phyloP scores from a whole-genome alignment of 1,140 invertebrate species.

The Drosophila bipectinata region DNA sequence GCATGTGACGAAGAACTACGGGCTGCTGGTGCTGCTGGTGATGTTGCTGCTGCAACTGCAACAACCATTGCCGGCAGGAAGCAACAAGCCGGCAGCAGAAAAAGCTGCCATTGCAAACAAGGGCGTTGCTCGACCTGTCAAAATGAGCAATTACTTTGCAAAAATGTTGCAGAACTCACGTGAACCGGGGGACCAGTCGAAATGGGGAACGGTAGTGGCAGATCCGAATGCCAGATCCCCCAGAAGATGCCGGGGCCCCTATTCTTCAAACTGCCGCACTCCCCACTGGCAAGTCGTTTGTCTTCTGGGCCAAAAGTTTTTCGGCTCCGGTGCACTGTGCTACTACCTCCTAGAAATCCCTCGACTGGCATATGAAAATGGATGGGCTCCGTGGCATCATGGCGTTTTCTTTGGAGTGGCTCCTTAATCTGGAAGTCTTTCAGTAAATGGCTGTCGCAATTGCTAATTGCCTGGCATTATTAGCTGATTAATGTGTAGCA shows the following conservation, averaged over 20 bases:
- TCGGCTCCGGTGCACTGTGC: background rate
- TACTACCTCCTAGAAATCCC: slow-evolving; percentile 21
- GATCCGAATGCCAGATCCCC: background rate
- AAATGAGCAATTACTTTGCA: slow-evolving; percentile 82
- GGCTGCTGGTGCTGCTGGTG: slow-evolving; percentile 29
- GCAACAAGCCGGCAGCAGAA: slow-evolving; percentile 65
- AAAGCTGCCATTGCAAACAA: slow-evolving; percentile 62
- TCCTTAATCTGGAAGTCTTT: slow-evolving; percentile 21
- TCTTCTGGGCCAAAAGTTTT: slow-evolving; percentile 61
- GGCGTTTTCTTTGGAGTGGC: slow-evolving; percentile 25
- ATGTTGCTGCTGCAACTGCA: slow-evolving; percentile 27
- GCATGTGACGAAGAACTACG: slow-evolving; percentile 65
- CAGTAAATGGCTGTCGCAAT: slow-evolving; percentile 56
- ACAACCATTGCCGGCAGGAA: slow-evolving; percentile 59
- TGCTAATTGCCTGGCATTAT: slow-evolving; percentile 54
- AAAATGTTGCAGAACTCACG: slow-evolving; percentile 80
- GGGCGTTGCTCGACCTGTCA: slow-evolving; percentile 78
- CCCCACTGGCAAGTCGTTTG: slow-evolving; percentile 63
- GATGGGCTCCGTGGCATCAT: slow-evolving; percentile 45
- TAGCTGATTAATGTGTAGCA: slow-evolving; percentile 46
- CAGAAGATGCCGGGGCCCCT: slow-evolving; percentile 7
- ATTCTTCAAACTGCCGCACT: slow-evolving; percentile 21
- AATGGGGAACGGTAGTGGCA: background rate
- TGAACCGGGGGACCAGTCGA: slow-evolving; percentile 13
- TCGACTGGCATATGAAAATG: slow-evolving; percentile 66